phyloP scores from a whole-genome alignment of 2,113 vertebrate genomes.

The Gallinago media region DNA sequence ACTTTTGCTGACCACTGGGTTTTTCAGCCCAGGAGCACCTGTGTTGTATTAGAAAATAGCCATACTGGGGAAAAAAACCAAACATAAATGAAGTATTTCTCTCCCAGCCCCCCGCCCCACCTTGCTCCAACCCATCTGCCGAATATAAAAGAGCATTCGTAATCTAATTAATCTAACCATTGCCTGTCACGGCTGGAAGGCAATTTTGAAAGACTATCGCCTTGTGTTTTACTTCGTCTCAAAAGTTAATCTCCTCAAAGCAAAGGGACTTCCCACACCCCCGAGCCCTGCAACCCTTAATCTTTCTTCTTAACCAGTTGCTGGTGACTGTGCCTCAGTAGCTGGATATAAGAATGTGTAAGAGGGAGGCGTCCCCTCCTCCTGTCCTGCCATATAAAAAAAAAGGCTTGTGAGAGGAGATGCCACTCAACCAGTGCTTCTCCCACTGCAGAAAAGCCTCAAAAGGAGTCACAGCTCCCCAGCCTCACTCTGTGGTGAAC shows the following conservation, averaged over 20 bases:
- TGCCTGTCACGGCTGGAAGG: constrained; percentile 68
- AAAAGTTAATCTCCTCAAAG: constrained; percentile 73
- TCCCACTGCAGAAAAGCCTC: background rate
- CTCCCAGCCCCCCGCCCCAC: background rate
- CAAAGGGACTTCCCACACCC: constrained; percentile 55
- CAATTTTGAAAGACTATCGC: constrained; percentile 70
- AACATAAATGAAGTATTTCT: background rate
- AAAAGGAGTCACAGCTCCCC: background rate
- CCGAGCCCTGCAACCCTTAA: background rate
- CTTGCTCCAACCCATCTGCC: constrained; percentile 45
- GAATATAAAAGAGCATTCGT: constrained; percentile 65
- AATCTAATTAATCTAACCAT: constrained; percentile 69
- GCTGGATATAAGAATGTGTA: background rate
- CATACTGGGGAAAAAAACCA: background rate
- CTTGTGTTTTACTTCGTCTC: constrained; percentile 57
- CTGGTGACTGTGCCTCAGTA: constrained; percentile 6
- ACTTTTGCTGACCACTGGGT: background rate
- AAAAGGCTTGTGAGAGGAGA: background rate
- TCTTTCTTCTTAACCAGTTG: constrained; percentile 21
- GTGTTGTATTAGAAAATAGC: background rate
- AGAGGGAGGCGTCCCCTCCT: background rate
- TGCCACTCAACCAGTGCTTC: background rate
- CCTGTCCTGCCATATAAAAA: background rate
- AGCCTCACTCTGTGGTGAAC: background rate
- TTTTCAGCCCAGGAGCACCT: background rate